phyloP scores from a whole-genome alignment of 2,797 vertebrate species.

The Enteromius afrohamiltoni region DNA sequence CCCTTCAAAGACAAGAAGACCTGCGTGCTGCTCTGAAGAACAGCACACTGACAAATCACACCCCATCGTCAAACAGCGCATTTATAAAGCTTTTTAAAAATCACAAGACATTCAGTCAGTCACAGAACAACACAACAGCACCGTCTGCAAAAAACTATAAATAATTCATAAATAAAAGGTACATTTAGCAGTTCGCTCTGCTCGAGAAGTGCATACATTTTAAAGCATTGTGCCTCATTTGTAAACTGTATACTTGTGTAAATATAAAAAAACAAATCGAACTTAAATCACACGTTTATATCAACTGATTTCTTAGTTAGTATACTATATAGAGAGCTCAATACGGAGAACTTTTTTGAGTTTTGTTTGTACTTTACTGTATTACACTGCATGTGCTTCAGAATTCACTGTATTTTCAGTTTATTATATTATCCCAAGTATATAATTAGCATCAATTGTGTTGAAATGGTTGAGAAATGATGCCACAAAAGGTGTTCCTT shows the following conservation, averaged over 20 bases:
- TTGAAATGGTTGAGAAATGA: neutral
- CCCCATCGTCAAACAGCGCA: neutral
- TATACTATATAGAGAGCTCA: neutral
- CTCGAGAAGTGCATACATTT: neutral
- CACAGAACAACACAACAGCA: neutral
- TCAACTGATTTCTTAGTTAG: neutral
- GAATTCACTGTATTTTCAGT: neutral
- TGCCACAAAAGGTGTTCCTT: neutral
- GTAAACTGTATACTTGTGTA: neutral
- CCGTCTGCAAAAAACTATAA: neutral
- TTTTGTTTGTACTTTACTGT: neutral
- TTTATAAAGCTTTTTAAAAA: conserved; percentile 23
- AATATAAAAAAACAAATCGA: neutral
- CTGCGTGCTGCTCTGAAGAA: conserved; percentile 76
- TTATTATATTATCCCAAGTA: too few relatives aligned
- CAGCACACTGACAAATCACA: neutral
- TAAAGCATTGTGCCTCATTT: neutral
- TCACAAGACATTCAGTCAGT: conserved; percentile 11
- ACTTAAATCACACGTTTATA: neutral
- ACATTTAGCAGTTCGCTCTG: neutral
- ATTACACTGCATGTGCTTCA: neutral
- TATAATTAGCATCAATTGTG: neutral
- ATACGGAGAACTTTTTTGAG: neutral
- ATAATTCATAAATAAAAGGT: neutral
- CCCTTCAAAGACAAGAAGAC: conserved; percentile 87